A percentile compares a stretch with the other conserved stretches of the same genome.
phyloP scores from a whole-genome alignment of 2,888 invertebrate genomes.

The Elmis aenea region DNA sequence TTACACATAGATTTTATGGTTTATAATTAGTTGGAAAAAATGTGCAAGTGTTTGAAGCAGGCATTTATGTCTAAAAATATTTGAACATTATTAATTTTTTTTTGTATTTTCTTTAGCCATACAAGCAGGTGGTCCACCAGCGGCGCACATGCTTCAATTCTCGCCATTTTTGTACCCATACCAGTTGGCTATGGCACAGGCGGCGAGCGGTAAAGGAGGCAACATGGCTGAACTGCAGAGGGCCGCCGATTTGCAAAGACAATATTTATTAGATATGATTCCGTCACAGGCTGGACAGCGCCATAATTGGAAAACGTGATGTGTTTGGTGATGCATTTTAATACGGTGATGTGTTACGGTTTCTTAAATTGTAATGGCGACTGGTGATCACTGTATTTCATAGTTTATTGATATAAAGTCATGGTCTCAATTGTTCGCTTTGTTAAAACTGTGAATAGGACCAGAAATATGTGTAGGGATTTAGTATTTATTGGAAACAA shows the following conservation, averaged over 20 bases:
- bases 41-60: too few species aligned
- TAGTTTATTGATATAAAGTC: too few species aligned
- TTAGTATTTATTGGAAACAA: too few species aligned
- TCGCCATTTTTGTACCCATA: constrained; percentile 84
- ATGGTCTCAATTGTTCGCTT: too few species aligned
- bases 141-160: constrained; percentile 86
- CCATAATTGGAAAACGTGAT: constrained; percentile 62
- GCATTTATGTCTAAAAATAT: constrained; percentile 3
- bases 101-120: constrained; percentile 46
- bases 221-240: constrained; percentile 74
- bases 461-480: too few species aligned
- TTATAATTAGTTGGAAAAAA: not conserved
- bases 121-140: constrained; percentile 59
- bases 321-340: constrained; percentile 28
- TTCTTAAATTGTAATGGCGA: not conserved
- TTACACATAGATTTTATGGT: too few species aligned
- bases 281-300: constrained; percentile 58
- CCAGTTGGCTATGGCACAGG: constrained; percentile 81
- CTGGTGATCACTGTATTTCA: too few species aligned
- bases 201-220: constrained; percentile 49
- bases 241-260: constrained; percentile 84
- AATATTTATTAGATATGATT: constrained; percentile 95
- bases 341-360: not conserved
- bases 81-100: constrained; percentile 1
- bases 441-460: too few species aligned